Evolutionary conservation across 2,113 vertebrate species (phyloP).

Genomic region (Puffinus mauretanicus): DNA sequence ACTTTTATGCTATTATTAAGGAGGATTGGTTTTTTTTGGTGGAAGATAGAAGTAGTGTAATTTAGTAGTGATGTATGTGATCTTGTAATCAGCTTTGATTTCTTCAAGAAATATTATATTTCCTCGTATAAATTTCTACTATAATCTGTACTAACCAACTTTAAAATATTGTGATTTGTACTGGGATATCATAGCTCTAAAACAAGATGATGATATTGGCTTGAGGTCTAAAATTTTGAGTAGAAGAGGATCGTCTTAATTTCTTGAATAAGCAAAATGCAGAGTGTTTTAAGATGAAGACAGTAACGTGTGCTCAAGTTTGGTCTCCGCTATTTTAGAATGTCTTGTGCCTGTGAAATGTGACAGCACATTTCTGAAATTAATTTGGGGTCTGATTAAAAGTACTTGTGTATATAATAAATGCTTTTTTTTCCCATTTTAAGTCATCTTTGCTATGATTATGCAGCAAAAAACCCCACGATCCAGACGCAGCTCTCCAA

Average conservation of each 20-base stretch:
- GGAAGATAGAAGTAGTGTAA: not conserved
- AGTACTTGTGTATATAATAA: not conserved
- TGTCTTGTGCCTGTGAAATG: not conserved
- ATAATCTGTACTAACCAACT: not conserved
- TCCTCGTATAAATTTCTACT: not conserved
- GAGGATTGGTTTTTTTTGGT: not conserved
- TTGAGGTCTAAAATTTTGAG: not conserved
- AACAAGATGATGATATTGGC: not conserved
- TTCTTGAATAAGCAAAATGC: not conserved
- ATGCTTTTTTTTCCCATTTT: not conserved
- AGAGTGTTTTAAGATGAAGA: not conserved
- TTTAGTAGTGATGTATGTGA: not conserved
- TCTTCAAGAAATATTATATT: not conserved
- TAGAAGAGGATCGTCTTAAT: not conserved
- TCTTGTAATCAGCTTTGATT: not conserved
- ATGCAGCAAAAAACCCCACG: not conserved
- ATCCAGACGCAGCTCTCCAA: not conserved
- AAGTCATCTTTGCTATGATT: not conserved
- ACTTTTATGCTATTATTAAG: not conserved
- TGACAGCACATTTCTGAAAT: not conserved
- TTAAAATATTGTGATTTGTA: not conserved
- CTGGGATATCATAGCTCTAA: not conserved
- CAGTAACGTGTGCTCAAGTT: not conserved
- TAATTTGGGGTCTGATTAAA: not conserved
- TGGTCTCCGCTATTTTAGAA: not conserved